Percentiles rank a stretch among this genome's conserved stretches.
Conservation (phyloP, 2,113 vertebrate genomes). For the Rhynchomys soricoides region DNA sequence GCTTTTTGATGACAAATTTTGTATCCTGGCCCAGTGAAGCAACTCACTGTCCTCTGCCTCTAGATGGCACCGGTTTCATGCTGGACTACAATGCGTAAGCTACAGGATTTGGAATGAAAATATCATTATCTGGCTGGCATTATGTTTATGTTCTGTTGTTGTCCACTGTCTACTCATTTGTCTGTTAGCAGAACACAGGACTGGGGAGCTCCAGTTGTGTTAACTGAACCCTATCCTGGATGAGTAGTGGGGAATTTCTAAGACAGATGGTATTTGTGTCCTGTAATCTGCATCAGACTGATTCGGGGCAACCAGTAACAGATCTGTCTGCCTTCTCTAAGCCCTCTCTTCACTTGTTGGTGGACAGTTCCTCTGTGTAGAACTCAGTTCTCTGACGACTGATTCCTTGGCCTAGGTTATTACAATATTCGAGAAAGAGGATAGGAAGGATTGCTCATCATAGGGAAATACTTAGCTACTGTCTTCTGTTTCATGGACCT, state of each 20-base stretch:
- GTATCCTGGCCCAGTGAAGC: neutral
- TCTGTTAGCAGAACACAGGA: neutral
- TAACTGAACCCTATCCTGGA: neutral
- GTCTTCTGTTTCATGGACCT: neutral
- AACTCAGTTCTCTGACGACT: neutral
- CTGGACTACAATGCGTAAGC: neutral
- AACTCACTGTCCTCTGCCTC: neutral
- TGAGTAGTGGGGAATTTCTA: neutral
- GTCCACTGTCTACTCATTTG: neutral
- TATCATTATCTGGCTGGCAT: neutral
- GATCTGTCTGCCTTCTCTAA: neutral
- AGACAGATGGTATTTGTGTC: neutral
- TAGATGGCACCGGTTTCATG: conserved; percentile 42
- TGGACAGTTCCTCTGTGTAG: neutral
- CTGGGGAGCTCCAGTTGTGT: neutral
- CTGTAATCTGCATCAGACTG: neutral
- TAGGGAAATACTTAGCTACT: neutral
- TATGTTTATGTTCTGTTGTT: neutral
- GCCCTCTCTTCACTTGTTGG: neutral
- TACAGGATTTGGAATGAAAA: neutral
- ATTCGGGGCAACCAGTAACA: neutral
- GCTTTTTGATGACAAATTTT: neutral
- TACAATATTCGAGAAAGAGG: neutral
- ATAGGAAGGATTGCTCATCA: neutral
- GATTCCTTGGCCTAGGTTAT: neutral